Evolutionary conservation across 2,888 invertebrate genomes (phyloP), one percentile per base, ranked within the genome.

Genomic region (Melieria omissa): DNA sequence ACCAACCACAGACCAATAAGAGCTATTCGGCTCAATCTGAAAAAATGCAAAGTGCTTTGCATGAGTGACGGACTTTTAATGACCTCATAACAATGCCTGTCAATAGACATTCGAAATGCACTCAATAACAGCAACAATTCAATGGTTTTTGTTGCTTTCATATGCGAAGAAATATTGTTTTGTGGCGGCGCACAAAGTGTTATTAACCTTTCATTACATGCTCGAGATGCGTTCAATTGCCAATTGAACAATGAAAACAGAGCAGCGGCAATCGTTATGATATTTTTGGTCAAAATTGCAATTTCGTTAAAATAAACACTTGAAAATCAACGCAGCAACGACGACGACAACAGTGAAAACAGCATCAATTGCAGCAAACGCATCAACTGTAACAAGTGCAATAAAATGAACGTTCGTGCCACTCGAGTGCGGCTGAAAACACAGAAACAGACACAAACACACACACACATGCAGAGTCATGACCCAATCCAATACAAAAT

Each of bases 151-250:
- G 8, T 6, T 16, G 14, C 0, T n/a, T n/a, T 29, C 29, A 16
- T 57, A 16, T 14, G 3, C 4, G 55, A 8, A 8, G 55, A 8
- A 7, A 14, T 57, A 10, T 57, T 5, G 9, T 16, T 55, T 14
- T 14, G 16, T 4, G 10, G 5, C n/a, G 5, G 16, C 60, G 58
- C 46, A 42, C 62, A 47, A 71, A 81, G 80, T 81, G 80, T 81
- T 81, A 76, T 82, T 81, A 82, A 81, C 81, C 81, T 81, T 81
- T 81, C 78, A 72, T 75, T 74, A 77, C 70, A 78, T 80, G 80
- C 81, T 81, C 78, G 79, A 82, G 47, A 60, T 54, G 67, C 44
- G 57, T 4, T 29, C 29, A 29, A 29, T 29, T 2, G 29, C 29
- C 29, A 29, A 49, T 10, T 49, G 8, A 10, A 10, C 49, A 49